Conservation (phyloP, 2,113 vertebrate species). For the Pica pica region DNA sequence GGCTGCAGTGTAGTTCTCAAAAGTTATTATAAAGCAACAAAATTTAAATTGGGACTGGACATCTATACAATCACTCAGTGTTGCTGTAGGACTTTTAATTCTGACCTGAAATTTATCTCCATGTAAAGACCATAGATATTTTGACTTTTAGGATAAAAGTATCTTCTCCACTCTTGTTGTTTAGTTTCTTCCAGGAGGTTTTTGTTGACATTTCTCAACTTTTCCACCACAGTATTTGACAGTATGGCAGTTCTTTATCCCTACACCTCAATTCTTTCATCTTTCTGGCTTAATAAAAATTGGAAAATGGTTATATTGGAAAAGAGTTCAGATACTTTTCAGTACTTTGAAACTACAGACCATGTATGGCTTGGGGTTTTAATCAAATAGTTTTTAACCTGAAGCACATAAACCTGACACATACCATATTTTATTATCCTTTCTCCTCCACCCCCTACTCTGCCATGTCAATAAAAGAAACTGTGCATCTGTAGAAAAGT, state of each 20-base stretch:
- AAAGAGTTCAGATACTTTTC: neutral
- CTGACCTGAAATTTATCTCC: neutral
- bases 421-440: constrained; percentile 50
- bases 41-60: constrained; percentile 60
- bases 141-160: neutral
- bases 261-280: neutral
- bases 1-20: constrained; percentile 64
- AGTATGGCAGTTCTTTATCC: neutral
- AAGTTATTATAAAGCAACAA: constrained; percentile 70
- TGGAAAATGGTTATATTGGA: neutral
- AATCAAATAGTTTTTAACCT: constrained; percentile 45
- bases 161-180: neutral
- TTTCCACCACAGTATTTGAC: neutral
- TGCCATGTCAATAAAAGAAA: constrained; percentile 15
- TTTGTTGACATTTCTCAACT: neutral
- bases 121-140: neutral
- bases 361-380: neutral
- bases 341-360: neutral
- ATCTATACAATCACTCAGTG: constrained; percentile 22
- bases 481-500: constrained; percentile 16
- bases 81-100: constrained; percentile 13
- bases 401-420: constrained; percentile 36
- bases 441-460: constrained; percentile 2
- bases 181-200: neutral
- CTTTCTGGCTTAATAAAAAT: neutral